Evolutionary conservation across 2,797 vertebrate species (phyloP).

Genomic region (Poecilia wingei): DNA sequence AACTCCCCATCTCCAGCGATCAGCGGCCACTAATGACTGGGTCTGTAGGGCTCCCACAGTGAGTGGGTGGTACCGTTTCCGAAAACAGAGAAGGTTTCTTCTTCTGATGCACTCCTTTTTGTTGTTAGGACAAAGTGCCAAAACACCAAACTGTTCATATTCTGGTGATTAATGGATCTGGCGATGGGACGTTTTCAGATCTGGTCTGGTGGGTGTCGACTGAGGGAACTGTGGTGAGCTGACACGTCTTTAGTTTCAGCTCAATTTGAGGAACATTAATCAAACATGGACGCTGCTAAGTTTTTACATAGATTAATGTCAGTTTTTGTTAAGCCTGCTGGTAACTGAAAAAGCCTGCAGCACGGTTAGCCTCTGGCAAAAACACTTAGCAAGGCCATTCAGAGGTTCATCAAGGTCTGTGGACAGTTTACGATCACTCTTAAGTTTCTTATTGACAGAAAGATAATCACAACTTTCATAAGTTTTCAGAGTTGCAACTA

Average conservation of each 20-base stretch:
- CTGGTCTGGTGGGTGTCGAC: slow-evolving; percentile 2
- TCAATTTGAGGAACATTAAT: neutral
- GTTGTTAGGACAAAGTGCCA: slow-evolving; percentile 14
- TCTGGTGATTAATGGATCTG: slow-evolving; percentile 36
- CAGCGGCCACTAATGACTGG: slow-evolving; percentile 55
- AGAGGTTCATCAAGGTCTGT: neutral
- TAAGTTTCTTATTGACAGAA: neutral
- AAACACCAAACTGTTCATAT: slow-evolving; percentile 30
- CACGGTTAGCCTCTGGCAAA: neutral
- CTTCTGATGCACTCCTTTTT: slow-evolving; percentile 39
- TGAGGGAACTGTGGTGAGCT: slow-evolving; percentile 20
- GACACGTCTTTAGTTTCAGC: neutral
- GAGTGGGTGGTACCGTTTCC: slow-evolving; percentile 59
- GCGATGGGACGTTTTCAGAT: slow-evolving; percentile 18
- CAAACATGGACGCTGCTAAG: neutral
- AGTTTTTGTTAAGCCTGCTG: neutral
- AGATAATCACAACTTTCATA: neutral
- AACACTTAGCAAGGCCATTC: neutral
- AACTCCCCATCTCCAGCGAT: slow-evolving; percentile 52
- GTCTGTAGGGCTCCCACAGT: slow-evolving; percentile 24
- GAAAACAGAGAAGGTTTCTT: slow-evolving; percentile 39
- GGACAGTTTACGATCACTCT: neutral
- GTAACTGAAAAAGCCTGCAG: neutral
- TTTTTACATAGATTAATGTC: neutral
- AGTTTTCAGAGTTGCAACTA: neutral